A percentile compares a stretch with the other conserved stretches of the same genome.
Conservation (phyloP, 1,140 invertebrate genomes). For the Stegodyphus mimosarum region DNA sequence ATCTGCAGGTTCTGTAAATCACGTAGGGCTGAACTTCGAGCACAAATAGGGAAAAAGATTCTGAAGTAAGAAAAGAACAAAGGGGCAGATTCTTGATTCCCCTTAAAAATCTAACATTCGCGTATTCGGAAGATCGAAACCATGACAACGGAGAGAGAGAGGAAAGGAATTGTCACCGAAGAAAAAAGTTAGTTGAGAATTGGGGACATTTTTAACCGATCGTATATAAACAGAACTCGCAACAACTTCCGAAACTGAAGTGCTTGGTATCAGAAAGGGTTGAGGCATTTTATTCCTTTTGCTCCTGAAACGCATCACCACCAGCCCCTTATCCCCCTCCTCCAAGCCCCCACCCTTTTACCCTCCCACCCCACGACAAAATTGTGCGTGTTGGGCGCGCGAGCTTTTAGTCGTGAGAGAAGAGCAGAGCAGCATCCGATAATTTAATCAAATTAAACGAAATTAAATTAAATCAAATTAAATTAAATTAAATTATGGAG, state of each 20-base stretch:
- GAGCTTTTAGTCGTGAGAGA: neutral
- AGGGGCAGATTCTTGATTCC: too few relatives aligned
- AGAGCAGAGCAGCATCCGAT: constrained; percentile 31
- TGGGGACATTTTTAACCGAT: constrained; percentile 7
- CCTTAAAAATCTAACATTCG: too few relatives aligned
- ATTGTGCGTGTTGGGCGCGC: constrained; percentile 4
- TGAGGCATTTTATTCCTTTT: constrained; percentile 46
- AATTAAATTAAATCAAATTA: constrained; percentile 61
- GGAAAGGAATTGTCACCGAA: neutral
- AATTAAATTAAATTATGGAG: constrained; percentile 61
- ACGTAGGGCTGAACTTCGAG: too few relatives aligned
- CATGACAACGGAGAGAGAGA: neutral
- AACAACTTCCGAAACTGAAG: constrained; percentile 1
- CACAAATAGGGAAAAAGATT: too few relatives aligned
- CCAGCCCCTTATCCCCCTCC: neutral
- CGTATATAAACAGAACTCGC: neutral
- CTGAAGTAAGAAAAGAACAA: too few relatives aligned
- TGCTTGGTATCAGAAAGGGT: constrained; percentile 31
- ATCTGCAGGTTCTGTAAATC: too few relatives aligned
- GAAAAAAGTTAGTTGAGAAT: neutral
- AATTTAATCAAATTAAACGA: constrained; percentile 61
- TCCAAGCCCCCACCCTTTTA: neutral
- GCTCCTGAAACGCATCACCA: neutral
- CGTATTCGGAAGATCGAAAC: too few relatives aligned
- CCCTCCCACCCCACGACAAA: constrained; percentile 6